A percentile compares a stretch with the other conserved stretches of the same genome.
Evolutionary conservation across 2,113 vertebrate species (phyloP).

Genomic region (Malurus alboscapulatus): DNA sequence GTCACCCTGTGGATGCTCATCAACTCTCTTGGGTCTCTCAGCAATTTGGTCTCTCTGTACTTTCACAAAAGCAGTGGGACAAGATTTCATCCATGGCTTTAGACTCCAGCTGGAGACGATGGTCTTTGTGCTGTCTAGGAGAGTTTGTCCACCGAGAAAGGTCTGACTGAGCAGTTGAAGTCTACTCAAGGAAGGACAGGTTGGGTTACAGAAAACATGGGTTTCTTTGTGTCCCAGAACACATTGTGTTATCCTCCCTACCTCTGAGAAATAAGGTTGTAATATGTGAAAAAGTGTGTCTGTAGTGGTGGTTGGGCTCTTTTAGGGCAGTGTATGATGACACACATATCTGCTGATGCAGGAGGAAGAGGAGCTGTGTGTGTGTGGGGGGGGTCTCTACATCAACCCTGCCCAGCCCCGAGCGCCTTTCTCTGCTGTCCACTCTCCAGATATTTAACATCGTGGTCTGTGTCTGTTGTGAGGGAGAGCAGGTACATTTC

Average conservation of each 20-base stretch:
- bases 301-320: not conserved
- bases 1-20: not conserved
- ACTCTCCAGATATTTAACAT: not conserved
- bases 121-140: not conserved
- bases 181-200: not conserved
- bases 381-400: fast-evolving
- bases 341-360: not conserved
- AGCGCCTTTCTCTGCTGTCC: not conserved
- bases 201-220: not conserved
- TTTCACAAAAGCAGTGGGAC: not conserved
- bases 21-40: not conserved
- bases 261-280: not conserved
- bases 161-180: not conserved
- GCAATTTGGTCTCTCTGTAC: not conserved
- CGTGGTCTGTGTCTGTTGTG: not conserved
- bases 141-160: not conserved
- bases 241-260: not conserved
- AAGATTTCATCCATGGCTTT: not conserved
- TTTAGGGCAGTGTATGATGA: not conserved
- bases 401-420: not conserved
- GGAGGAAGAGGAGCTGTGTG: not conserved
- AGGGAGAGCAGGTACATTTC: constrained; percentile 53
- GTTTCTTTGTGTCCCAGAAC: not conserved
- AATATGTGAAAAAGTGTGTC: not conserved
- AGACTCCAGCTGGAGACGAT: not conserved